phyloP scores from a whole-genome alignment of 2,888 invertebrate species.

The Ennomos quercinarius region DNA sequence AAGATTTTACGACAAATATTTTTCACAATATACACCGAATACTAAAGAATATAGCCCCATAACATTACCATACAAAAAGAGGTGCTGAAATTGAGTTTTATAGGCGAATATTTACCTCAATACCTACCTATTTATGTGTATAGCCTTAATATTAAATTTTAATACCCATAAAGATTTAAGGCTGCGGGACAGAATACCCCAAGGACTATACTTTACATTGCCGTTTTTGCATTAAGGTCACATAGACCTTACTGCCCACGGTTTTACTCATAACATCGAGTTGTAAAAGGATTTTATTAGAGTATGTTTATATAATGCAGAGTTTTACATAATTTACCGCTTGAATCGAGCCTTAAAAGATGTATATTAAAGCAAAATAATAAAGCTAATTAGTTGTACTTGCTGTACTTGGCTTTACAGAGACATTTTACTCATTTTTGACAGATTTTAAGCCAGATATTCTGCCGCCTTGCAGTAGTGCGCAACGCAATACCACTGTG shows the following conservation, averaged over 20 bases:
- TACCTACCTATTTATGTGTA: constrained; percentile 30
- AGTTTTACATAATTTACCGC: too few relatives aligned
- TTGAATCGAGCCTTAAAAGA: too few relatives aligned
- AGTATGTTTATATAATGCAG: constrained; percentile 4
- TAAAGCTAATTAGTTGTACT: too few relatives aligned
- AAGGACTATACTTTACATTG: constrained; percentile 38
- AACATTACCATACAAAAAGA: constrained; percentile 34
- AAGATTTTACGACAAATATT: constrained; percentile 16
- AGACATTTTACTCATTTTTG: too few relatives aligned
- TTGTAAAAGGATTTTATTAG: constrained; percentile 18
- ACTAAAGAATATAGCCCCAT: constrained; percentile 18
- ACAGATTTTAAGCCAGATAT: too few relatives aligned
- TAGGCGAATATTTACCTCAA: constrained; percentile 31
- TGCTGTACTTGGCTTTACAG: too few relatives aligned
- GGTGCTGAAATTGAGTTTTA: constrained; percentile 31
- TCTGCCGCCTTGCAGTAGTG: too few relatives aligned
- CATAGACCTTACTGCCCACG: constrained; percentile 39
- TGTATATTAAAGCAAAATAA: too few relatives aligned
- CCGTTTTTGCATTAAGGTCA: constrained; percentile 40
- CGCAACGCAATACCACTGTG: too few relatives aligned
- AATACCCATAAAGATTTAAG: constrained; percentile 48
- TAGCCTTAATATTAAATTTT: constrained; percentile 44
- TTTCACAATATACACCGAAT: constrained; percentile 6
- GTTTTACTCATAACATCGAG: constrained; percentile 12
- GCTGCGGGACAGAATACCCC: constrained; percentile 41